Base-by-base conservation (phyloP, 2,888 invertebrate genomes). In the Eulithis testata region DNA sequence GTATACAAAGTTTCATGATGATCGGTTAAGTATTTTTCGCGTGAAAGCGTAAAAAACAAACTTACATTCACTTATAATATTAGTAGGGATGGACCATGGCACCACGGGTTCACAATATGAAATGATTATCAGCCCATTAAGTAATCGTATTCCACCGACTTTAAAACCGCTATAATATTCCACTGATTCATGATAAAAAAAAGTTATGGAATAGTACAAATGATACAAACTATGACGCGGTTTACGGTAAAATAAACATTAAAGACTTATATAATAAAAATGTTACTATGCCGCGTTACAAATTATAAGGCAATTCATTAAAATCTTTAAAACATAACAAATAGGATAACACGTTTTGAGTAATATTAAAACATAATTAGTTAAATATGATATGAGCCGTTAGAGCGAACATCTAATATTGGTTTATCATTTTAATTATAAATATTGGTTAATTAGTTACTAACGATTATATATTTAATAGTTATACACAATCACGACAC, bases 401-500 rank as follows among this genome's bases (percentile, higher is more conserved):
- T 27, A 50, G 9, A 37, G 7, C 53, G 44, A 60, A 14, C 1
- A 50, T 3, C 47, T 43, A 51, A 54, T 21, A 59, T 36, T 47
- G 27, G 53, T 57, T 60, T 60, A 61, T 68, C 59, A 54, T 60
- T 60, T 60, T 63, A 31, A 53, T 51, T 36, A 53, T 49, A 55
- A 55, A 66, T 66, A 65, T 64, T 63, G 59, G 53, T 66, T 70
- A 71, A 68, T 72, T 70, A 71, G 63, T 44, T 59, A 36, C 56
- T 54, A 54, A 57, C 63, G 77, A 78, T 77, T 21, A 21, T 21
- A 21, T 21, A 21, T 21, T 21, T 21, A 21, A 21, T 21, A 21
- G 21, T 21, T 21, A 21, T 31, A 31, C 31, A 54, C 56, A 40
- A 69, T 69, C 65, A 55, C 69, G 73, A 76, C 81, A 80, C 79